phyloP scores from a whole-genome alignment of 2,888 invertebrate species.

The Drosophila kanekoi region DNA sequence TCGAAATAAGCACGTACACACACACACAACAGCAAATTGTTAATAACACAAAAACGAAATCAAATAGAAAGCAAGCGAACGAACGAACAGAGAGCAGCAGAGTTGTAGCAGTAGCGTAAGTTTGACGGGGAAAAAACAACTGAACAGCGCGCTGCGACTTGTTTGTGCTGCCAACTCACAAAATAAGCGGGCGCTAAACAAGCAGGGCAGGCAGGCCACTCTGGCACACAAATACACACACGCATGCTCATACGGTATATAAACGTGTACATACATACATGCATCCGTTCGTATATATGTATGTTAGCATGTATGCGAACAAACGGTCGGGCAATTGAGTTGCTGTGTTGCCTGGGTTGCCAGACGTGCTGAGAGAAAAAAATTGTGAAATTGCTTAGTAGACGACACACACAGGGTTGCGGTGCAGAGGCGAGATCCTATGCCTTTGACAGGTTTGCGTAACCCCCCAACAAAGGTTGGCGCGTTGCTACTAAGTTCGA shows the following conservation, averaged over 20 bases:
- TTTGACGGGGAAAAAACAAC: slow-evolving; percentile 66
- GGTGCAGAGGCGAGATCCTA: slow-evolving; percentile 43
- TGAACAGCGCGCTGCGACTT: slow-evolving; percentile 64
- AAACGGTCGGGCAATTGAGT: slow-evolving; percentile 33
- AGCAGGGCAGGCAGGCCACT: slow-evolving; percentile 58
- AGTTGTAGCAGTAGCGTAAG: slow-evolving; percentile 66
- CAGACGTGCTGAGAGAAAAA: slow-evolving; percentile 40
- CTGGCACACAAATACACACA: slow-evolving; percentile 38
- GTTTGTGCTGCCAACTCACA: slow-evolving; percentile 66
- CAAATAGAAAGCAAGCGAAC: slow-evolving; percentile 79
- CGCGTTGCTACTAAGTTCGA: slow-evolving; percentile 45
- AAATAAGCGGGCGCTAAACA: slow-evolving; percentile 65
- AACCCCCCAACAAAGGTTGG: slow-evolving; percentile 52
- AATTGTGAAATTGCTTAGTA: slow-evolving; percentile 52
- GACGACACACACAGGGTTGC: slow-evolving; percentile 43
- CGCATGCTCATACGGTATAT: slow-evolving; percentile 33
- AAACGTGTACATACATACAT: slow-evolving; percentile 34
- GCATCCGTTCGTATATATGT: slow-evolving; percentile 51
- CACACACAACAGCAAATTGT: slow-evolving; percentile 69
- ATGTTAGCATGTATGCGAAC: slow-evolving; percentile 17
- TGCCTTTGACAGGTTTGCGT: slow-evolving; percentile 50
- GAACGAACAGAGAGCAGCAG: slow-evolving; percentile 62
- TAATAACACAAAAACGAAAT: slow-evolving; percentile 79
- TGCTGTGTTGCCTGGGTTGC: slow-evolving; percentile 47
- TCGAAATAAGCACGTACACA: slow-evolving; percentile 63